phyloP scores from a whole-genome alignment of 2,113 vertebrate species.

The Calcarius ornatus region DNA sequence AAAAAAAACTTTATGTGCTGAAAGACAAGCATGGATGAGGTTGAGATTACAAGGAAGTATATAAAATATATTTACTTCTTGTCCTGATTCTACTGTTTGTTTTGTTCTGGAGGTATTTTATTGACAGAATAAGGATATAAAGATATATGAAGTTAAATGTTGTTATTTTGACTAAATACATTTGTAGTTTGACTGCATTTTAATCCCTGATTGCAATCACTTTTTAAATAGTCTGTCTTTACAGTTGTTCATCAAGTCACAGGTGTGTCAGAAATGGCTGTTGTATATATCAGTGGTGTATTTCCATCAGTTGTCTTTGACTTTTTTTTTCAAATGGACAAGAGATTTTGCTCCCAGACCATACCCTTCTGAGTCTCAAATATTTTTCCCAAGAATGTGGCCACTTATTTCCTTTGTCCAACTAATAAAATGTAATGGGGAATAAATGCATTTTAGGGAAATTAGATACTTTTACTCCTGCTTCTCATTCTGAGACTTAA shows the following conservation, averaged over 20 bases:
- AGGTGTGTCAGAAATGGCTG: neutral
- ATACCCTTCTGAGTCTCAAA: neutral
- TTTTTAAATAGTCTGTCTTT: neutral
- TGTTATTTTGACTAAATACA: neutral
- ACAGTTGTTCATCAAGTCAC: neutral
- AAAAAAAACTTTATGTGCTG: neutral
- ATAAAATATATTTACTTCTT: neutral
- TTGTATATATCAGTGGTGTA: neutral
- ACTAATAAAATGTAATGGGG: neutral
- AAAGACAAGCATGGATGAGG: neutral
- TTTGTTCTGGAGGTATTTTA: neutral
- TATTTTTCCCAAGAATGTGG: neutral
- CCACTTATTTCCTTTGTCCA: neutral
- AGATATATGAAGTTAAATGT: neutral
- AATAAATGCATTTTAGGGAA: neutral
- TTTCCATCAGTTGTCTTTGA: neutral
- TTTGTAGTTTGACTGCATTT: neutral
- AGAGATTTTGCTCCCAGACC: neutral
- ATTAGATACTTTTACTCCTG: neutral
- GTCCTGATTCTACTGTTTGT: neutral
- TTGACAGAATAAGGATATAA: neutral
- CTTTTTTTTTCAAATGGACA: neutral
- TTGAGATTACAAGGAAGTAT: neutral
- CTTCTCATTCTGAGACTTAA: neutral
- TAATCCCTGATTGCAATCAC: neutral